phyloP scores from a whole-genome alignment of 1,140 invertebrate species.

The Stratiolaelaps scimitus region DNA sequence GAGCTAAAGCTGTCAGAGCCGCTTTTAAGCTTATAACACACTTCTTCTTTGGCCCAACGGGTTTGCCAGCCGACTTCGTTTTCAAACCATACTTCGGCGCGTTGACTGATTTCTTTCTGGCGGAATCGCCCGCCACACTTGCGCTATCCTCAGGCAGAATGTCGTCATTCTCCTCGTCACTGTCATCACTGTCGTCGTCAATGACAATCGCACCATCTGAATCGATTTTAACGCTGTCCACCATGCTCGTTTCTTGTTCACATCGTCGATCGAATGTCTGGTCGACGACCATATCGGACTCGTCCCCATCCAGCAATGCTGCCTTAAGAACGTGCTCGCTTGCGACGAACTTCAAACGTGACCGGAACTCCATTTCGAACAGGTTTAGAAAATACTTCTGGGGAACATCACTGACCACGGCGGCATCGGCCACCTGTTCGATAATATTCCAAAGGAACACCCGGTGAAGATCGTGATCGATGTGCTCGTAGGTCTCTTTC shows the following conservation, averaged over 20 bases:
- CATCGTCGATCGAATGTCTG: too few relatives aligned
- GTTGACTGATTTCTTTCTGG: neutral
- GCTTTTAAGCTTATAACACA: neutral
- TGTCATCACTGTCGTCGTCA: slow-evolving; percentile 37
- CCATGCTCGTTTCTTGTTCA: neutral
- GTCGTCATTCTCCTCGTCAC: slow-evolving; percentile 35
- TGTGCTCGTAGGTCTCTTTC: slow-evolving; percentile 4
- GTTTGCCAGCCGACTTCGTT: neutral
- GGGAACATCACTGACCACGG: neutral
- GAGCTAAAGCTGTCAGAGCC: neutral
- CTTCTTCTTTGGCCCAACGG: neutral
- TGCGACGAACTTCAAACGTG: slow-evolving; percentile 1
- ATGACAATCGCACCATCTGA: slow-evolving; percentile 29
- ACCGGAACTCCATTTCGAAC: slow-evolving; percentile 3
- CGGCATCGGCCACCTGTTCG: neutral
- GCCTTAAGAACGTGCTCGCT: slow-evolving; percentile 10
- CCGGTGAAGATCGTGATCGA: slow-evolving; percentile 12
- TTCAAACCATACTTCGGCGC: neutral
- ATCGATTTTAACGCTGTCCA: slow-evolving; percentile 30
- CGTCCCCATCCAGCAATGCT: slow-evolving; percentile 10
- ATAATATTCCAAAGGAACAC: slow-evolving; percentile 1
- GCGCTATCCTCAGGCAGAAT: slow-evolving; percentile 42
- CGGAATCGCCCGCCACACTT: neutral
- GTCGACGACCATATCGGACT: slow-evolving; percentile 31
- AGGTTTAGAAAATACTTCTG: neutral